Conservation (phyloP, 1,140 invertebrate genomes). For the Cyclargus thomasi region DNA sequence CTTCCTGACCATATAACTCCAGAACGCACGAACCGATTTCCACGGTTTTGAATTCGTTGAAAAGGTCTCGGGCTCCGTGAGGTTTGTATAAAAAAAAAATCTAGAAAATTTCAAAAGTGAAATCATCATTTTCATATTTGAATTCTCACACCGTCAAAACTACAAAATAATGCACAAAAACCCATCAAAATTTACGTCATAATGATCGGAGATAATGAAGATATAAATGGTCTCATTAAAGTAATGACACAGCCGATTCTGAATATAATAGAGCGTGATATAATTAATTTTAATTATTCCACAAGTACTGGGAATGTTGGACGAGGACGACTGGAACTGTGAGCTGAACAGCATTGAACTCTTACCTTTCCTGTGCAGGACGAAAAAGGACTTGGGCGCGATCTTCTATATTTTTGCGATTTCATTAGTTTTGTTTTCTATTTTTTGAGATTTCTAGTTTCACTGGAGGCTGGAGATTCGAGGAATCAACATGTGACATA, state of each 20-base stretch:
- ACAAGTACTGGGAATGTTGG: background rate
- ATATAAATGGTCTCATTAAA: background rate
- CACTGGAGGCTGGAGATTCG: too few species aligned
- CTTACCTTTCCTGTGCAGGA: background rate
- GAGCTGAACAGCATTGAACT: background rate
- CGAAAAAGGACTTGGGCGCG: background rate
- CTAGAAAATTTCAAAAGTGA: too few species aligned
- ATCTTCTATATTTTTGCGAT: background rate
- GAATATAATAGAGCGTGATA: background rate
- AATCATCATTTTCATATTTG: too few species aligned
- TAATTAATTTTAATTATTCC: background rate
- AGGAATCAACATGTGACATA: too few species aligned
- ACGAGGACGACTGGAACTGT: conserved; percentile 2
- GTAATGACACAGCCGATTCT: background rate
- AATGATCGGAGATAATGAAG: background rate
- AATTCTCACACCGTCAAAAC: too few species aligned
- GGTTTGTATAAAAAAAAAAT: too few species aligned
- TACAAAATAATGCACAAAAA: background rate
- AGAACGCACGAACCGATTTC: too few species aligned
- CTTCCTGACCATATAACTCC: too few species aligned
- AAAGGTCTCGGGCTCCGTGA: too few species aligned
- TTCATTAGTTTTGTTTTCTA: background rate
- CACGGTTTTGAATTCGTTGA: too few species aligned
- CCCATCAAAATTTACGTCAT: background rate
- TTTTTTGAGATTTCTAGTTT: too few species aligned